Evolutionary conservation across 2,797 vertebrate species (phyloP), one percentile per base, ranked within the genome.

Genomic region (Selene dorsalis): DNA sequence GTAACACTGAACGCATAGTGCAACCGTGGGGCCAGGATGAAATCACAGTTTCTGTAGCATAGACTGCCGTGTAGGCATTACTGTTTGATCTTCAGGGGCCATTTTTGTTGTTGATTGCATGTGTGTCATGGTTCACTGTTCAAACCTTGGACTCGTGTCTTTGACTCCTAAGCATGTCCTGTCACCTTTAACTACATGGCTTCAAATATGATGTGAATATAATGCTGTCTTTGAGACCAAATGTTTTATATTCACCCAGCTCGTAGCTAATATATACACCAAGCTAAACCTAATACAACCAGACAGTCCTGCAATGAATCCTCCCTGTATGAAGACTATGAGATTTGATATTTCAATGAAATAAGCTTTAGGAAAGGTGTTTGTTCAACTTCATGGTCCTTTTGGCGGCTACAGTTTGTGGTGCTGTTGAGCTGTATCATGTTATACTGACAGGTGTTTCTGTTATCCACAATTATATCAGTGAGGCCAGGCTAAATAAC

Each of bases 1-100:
- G 52, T 59, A 61, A 8, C 58, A 67, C 4, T 60, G 57, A 62
- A 59, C 73, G 22, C 41, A 61, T 6, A 76, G 53, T 73, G 55
- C 58, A 28, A 35, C 50, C 13, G 16, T 65, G 50, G n/a, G 64
- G 39, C 30, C 53, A 17, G 3, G 66, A 50, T 24, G 1, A 64
- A 57, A 66, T 2, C 30, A 22, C 41, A n/a, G 14, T 45, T 17
- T 41, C 11, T 79, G 18, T 24, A 30, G 32, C 30, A 30, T 57
- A 10, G 45, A 32, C 2, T 43, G 1, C 10, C 13, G 6, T 6
- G 17, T 55, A 3, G 9, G 4, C 6, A 6, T 43, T 30, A 20
- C 48, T 45, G 3, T 48, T 28, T 18, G n/a, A 20, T 11, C 22
- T 47, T 6, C 22, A 28, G 45, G 14, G 24, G 72, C 38, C 32